These are phyloP conservation scores for Pelobates fuscus DNA, from an alignment of 2,113 vertebrate species.

Conservation along the genomic window DNA sequence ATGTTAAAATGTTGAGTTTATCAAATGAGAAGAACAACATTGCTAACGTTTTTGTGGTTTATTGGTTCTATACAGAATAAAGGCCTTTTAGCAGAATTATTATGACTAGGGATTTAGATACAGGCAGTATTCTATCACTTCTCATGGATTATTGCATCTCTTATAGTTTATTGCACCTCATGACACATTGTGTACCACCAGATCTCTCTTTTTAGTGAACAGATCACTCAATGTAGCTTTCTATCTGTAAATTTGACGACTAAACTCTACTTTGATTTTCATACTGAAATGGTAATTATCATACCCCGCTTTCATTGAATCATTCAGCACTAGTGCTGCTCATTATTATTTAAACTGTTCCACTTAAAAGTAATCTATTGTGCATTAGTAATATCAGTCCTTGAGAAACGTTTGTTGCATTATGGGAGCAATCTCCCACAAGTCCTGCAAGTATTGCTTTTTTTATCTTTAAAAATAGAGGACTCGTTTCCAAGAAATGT, in stretches of 20 bases:
- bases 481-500: too few relatives aligned
- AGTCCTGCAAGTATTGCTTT: not conserved
- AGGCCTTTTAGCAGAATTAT: too few relatives aligned
- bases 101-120: too few relatives aligned
- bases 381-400: constrained; percentile 4
- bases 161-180: too few relatives aligned
- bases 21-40: too few relatives aligned
- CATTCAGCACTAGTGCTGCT: constrained; percentile 37
- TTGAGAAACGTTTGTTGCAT: not conserved
- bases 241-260: constrained; percentile 13
- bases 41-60: too few relatives aligned
- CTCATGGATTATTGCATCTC: too few relatives aligned
- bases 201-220: too few relatives aligned
- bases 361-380: not conserved
- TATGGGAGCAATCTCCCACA: not conserved
- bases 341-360: constrained; percentile 35
- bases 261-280: not conserved
- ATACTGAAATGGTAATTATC: constrained; percentile 2
- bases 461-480: not conserved
- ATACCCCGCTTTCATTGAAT: constrained; percentile 24
- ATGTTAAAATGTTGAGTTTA: too few relatives aligned
- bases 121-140: too few relatives aligned
- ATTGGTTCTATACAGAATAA: too few relatives aligned
- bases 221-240: not conserved
- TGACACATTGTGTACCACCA: too few relatives aligned